Evolutionary conservation across 2,797 vertebrate species (phyloP).

Genomic region (Tenualosa thibaudeaui): DNA sequence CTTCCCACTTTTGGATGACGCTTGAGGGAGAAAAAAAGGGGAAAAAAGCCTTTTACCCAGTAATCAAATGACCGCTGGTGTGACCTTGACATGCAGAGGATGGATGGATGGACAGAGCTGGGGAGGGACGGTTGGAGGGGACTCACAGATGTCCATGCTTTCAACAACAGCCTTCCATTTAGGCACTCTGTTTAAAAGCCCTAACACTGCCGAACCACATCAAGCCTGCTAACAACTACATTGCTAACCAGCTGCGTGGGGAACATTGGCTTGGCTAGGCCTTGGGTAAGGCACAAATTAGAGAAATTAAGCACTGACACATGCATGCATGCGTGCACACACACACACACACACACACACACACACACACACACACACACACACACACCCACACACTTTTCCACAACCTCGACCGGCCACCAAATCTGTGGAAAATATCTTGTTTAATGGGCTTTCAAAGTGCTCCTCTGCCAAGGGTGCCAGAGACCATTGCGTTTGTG

Average conservation of each 20-base stretch:
- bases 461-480: background rate
- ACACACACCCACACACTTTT: background rate
- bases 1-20: background rate
- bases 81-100: slow-evolving; percentile 35
- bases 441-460: slow-evolving; percentile 2
- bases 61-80: slow-evolving; percentile 20
- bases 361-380: slow-evolving; percentile 17
- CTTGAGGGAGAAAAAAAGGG: background rate
- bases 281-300: slow-evolving; percentile 11
- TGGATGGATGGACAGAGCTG: background rate
- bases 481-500: background rate
- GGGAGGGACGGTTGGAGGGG: background rate
- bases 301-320: background rate
- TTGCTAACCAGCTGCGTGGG: slow-evolving; percentile 27
- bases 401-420: background rate
- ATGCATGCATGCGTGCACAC: background rate
- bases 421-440: background rate
- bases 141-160: slow-evolving; percentile 48
- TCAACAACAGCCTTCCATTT: slow-evolving; percentile 60
- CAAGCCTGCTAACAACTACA: slow-evolving; percentile 60
- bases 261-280: slow-evolving; percentile 8
- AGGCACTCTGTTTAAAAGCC: slow-evolving; percentile 59
- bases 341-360: background rate
- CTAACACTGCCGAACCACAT: slow-evolving; percentile 56
- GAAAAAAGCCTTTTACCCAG: background rate